A percentile compares a stretch with the other conserved stretches of the same genome.
These are phyloP conservation scores for Bombyx mori DNA, from an alignment of 1,140 invertebrate species.

Conservation along the genomic window DNA sequence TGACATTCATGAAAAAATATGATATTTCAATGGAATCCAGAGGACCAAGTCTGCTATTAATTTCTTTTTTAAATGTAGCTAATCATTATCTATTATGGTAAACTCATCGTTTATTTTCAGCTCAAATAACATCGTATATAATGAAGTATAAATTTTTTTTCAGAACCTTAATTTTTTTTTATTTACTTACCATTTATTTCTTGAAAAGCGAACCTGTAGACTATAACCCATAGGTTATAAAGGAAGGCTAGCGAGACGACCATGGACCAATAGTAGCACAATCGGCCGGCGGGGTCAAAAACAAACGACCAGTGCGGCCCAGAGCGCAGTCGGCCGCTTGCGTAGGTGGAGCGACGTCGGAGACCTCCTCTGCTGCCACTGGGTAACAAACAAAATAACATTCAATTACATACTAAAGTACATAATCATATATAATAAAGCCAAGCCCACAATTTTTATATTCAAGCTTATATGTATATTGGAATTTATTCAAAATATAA, in stretches of 20 bases:
- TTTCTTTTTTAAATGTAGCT: too few relatives aligned
- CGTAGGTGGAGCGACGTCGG: slow-evolving; percentile 57
- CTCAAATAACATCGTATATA: too few relatives aligned
- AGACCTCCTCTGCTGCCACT: slow-evolving; percentile 62
- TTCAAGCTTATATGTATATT: too few relatives aligned
- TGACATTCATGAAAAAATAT: too few relatives aligned
- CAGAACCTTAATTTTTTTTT: too few relatives aligned
- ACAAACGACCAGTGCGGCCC: slow-evolving; percentile 90
- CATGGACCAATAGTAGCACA: slow-evolving; percentile 97
- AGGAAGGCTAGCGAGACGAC: slow-evolving; percentile 97
- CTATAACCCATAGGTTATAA: slow-evolving; percentile 99
- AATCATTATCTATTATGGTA: too few relatives aligned
- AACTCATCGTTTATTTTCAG: too few relatives aligned
- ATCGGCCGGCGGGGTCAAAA: slow-evolving; percentile 90
- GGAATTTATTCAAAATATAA: neutral
- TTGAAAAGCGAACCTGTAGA: slow-evolving; percentile 97
- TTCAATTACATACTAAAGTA: neutral
- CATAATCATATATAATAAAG: neutral
- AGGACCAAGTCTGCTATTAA: too few relatives aligned
- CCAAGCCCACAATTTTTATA: neutral
- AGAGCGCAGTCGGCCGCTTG: slow-evolving; percentile 56
- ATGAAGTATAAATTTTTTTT: too few relatives aligned
- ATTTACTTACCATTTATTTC: slow-evolving; percentile 83
- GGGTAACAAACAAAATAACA: slow-evolving; percentile 15
- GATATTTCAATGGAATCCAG: too few relatives aligned